phyloP scores from a whole-genome alignment of 2,888 invertebrate genomes.

The Mythimna pallens region DNA sequence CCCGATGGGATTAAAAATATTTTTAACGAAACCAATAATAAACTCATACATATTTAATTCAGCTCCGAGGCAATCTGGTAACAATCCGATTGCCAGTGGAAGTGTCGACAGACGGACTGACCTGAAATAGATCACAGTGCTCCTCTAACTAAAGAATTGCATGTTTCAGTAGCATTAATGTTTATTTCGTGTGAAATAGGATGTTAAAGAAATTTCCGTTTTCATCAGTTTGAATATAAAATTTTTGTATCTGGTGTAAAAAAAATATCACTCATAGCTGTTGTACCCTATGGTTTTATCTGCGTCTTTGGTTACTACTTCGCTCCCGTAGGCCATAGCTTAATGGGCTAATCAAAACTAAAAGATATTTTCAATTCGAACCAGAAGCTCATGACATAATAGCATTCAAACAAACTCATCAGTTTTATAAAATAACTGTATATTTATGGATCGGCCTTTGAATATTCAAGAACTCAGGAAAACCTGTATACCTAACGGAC shows the following conservation, averaged over 20 bases:
- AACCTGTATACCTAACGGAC: background rate
- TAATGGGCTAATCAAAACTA: too few species aligned
- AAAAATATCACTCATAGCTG: too few species aligned
- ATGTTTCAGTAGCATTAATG: constrained; percentile 10
- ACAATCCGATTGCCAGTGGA: constrained; percentile 11
- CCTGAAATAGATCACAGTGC: constrained; percentile 38
- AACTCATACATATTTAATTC: constrained; percentile 44
- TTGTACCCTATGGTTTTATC: too few species aligned
- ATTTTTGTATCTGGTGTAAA: too few species aligned
- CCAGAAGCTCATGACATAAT: too few species aligned
- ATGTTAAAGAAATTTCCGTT: background rate
- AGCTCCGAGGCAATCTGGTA: constrained; percentile 1
- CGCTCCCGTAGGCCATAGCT: too few species aligned
- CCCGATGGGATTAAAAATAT: constrained; percentile 1
- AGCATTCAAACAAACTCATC: too few species aligned
- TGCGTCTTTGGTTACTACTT: too few species aligned
- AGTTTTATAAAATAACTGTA: background rate
- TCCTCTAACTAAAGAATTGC: constrained; percentile 25
- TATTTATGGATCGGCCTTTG: background rate
- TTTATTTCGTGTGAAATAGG: background rate
- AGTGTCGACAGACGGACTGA: constrained; percentile 24
- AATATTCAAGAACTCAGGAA: constrained; percentile 5
- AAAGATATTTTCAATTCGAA: too few species aligned
- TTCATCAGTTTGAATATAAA: too few species aligned
- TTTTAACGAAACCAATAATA: constrained; percentile 18